phyloP scores from a whole-genome alignment of 2,113 vertebrate genomes.

The Albula goreensis region DNA sequence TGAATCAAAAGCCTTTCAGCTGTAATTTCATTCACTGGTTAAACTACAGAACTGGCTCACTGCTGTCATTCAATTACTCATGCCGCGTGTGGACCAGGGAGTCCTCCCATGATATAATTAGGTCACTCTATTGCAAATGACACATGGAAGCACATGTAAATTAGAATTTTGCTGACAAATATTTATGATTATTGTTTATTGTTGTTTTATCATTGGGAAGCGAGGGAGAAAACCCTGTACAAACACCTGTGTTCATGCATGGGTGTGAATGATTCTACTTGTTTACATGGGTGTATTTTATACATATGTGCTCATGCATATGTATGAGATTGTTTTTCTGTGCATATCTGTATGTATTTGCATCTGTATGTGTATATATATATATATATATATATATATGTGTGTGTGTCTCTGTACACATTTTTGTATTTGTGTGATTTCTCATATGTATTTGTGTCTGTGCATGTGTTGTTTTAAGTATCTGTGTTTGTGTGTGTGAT shows the following conservation, averaged over 20 bases:
- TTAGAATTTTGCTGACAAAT: too few species aligned
- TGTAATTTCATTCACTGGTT: background rate
- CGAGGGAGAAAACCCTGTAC: background rate
- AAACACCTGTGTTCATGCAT: background rate
- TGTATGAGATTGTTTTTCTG: too few species aligned
- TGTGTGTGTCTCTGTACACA: background rate
- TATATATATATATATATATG: background rate
- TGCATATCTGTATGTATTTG: background rate
- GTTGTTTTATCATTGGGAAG: too few species aligned
- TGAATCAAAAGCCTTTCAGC: background rate
- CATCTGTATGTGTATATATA: too few species aligned
- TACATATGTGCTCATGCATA: too few species aligned
- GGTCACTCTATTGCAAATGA: too few species aligned
- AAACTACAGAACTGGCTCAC: background rate
- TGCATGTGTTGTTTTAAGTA: too few species aligned
- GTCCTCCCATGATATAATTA: too few species aligned
- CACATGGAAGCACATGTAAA: too few species aligned
- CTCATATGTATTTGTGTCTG: background rate
- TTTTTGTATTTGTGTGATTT: too few species aligned
- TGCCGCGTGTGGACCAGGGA: background rate
- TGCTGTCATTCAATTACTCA: background rate
- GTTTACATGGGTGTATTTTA: too few species aligned
- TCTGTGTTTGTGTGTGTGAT: background rate
- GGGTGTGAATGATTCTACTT: background rate
- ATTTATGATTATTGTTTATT: too few species aligned